A percentile compares a stretch with the other conserved stretches of the same genome.
phyloP scores from a whole-genome alignment of 1,140 invertebrate species.

The Heliconius eleuchia region DNA sequence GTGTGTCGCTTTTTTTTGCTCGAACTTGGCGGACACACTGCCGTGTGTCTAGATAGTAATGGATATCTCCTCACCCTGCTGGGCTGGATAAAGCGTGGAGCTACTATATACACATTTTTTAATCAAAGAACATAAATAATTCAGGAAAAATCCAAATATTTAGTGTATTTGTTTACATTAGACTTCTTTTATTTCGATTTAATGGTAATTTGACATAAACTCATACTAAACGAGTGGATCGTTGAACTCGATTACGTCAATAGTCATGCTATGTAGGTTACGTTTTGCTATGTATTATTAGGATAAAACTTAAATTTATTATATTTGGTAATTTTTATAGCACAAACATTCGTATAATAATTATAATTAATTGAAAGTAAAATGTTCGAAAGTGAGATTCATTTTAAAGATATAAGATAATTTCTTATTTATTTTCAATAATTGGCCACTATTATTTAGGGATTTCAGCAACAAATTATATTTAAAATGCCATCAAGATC shows the following conservation, averaged over 20 bases:
- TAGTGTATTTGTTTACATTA: no score
- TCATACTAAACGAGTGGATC: neutral
- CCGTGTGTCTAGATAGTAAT: no score
- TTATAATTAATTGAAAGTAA: neutral
- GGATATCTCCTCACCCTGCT: no score
- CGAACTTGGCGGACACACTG: no score
- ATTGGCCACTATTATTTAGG: neutral
- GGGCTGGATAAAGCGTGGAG: no score
- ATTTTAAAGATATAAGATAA: neutral
- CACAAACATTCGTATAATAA: neutral
- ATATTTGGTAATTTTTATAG: neutral
- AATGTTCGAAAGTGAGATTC: neutral
- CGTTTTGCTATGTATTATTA: neutral
- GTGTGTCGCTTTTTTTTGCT: no score
- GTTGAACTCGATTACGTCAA: neutral
- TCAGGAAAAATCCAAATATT: neutral
- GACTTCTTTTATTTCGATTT: neutral
- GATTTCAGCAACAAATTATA: neutral
- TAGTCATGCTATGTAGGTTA: neutral
- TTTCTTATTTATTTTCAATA: constrained; percentile 1
- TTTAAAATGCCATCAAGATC: neutral
- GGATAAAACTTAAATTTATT: neutral
- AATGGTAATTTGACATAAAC: neutral
- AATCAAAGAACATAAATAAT: no score
- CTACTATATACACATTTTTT: no score